Evolutionary conservation across 2,113 vertebrate species (phyloP).

Genomic region (Apteryx mantelli): DNA sequence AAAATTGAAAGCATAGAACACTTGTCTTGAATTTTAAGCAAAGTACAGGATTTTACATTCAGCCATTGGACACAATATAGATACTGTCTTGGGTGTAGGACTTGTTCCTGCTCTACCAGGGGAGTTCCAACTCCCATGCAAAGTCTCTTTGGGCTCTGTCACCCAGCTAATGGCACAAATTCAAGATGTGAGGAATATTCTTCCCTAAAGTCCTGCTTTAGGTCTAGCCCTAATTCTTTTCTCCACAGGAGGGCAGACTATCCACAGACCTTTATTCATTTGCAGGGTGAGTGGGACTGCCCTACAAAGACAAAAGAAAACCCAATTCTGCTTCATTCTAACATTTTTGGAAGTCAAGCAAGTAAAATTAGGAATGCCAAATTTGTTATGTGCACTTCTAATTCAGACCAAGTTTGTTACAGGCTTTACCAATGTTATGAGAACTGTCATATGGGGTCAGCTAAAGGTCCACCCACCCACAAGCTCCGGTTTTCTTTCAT

Average conservation of each 20-base stretch:
- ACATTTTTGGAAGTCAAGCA: background rate
- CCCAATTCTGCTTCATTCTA: background rate
- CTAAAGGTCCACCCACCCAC: background rate
- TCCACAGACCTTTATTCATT: background rate
- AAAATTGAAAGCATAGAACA: background rate
- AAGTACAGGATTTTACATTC: background rate
- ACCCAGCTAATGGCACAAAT: background rate
- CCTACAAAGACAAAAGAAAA: background rate
- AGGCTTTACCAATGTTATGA: background rate
- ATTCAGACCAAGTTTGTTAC: background rate
- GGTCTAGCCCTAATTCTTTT: background rate
- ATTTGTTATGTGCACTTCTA: background rate
- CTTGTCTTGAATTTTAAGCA: background rate
- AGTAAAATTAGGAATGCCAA: background rate
- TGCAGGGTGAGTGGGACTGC: accelerated
- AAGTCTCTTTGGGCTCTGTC: accelerated
- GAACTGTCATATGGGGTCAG: accelerated
- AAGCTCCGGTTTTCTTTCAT: background rate
- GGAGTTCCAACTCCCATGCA: background rate
- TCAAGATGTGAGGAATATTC: accelerated
- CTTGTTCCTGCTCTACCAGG: accelerated
- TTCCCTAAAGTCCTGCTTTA: accelerated
- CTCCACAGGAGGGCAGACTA: background rate
- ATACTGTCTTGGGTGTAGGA: background rate
- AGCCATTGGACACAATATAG: background rate